These are phyloP conservation scores for Chaetura pelagica DNA, from an alignment of 2,113 vertebrate genomes.

Conservation along the genomic window DNA sequence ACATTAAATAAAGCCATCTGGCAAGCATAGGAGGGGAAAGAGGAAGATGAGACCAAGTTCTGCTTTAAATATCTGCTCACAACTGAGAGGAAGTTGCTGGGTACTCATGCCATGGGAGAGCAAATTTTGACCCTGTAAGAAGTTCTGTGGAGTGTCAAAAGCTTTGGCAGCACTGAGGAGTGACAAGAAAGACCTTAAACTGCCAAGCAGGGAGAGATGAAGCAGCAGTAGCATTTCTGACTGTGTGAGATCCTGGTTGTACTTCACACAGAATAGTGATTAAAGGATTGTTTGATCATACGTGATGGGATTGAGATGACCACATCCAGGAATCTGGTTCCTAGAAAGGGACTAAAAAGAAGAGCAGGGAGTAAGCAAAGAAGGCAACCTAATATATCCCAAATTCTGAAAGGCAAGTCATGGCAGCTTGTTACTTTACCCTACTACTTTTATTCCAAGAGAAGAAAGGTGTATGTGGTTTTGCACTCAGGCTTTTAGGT, in stretches of 20 bases:
- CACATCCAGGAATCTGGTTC: neutral
- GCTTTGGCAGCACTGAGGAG: neutral
- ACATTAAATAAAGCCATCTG: slow-evolving; percentile 55
- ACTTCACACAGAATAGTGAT: neutral
- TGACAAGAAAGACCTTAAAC: neutral
- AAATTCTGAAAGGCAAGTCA: neutral
- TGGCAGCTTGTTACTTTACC: neutral
- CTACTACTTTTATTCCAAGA: neutral
- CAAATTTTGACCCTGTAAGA: neutral
- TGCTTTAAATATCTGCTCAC: slow-evolving; percentile 8
- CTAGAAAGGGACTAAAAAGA: neutral
- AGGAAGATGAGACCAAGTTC: neutral
- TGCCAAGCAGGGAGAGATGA: neutral
- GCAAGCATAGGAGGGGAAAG: neutral
- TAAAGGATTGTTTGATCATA: neutral
- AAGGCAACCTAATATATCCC: neutral
- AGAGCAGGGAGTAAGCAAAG: neutral
- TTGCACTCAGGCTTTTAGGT: neutral
- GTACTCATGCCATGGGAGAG: neutral
- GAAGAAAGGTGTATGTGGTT: neutral
- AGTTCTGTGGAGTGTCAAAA: neutral
- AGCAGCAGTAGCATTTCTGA: neutral
- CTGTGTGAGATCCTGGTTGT: neutral
- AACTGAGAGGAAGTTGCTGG: neutral
- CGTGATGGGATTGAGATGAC: neutral